Conservation (phyloP, 2,797 vertebrate species). For the Ciconia nigra region DNA sequence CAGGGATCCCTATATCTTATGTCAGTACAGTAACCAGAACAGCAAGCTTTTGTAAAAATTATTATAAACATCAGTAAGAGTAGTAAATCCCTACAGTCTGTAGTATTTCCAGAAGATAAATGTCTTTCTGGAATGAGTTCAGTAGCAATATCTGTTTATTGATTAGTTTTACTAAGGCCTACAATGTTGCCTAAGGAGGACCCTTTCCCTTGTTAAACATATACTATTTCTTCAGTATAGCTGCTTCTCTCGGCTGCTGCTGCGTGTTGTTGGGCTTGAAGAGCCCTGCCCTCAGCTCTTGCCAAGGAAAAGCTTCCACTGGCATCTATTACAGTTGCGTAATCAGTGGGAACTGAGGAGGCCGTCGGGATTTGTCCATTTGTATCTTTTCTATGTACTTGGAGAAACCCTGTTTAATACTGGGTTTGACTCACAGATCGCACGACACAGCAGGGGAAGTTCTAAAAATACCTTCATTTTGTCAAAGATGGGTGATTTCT, state of each 20-base stretch:
- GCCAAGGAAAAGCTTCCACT: neutral
- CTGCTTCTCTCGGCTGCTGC: neutral
- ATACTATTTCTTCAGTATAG: neutral
- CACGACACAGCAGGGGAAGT: neutral
- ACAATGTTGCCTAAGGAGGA: neutral
- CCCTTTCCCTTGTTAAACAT: neutral
- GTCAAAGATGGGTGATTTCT: neutral
- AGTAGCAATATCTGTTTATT: neutral
- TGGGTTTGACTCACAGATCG: neutral
- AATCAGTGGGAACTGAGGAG: neutral
- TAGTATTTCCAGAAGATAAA: neutral
- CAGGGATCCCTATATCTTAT: neutral
- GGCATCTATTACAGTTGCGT: neutral
- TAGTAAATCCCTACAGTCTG: neutral
- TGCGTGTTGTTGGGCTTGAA: neutral
- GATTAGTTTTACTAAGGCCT: neutral
- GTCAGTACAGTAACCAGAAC: neutral
- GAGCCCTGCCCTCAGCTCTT: neutral
- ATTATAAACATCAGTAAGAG: neutral
- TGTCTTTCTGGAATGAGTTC: neutral
- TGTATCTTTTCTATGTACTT: neutral
- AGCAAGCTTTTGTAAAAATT: neutral
- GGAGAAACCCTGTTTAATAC: neutral
- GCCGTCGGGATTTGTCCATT: neutral
- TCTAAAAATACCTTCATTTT: neutral